Base-by-base conservation (phyloP, 2,797 vertebrate genomes). In the Tenualosa ilisha region DNA sequence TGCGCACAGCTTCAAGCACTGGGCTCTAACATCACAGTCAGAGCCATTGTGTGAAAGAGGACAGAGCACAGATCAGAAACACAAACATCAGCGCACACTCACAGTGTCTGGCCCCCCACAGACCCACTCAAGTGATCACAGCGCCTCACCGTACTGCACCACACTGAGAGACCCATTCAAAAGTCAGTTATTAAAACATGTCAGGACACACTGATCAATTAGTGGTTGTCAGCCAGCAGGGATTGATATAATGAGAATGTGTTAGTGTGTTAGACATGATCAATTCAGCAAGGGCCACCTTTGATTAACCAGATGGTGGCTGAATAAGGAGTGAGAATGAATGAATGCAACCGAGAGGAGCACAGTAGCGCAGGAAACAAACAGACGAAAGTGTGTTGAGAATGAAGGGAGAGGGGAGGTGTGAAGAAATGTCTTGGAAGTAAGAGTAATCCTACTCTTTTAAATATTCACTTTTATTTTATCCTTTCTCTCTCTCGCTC, bases 171-270 rank as follows among this genome's bases (percentile, higher is more conserved):
- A 63, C 59, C 59, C 59, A 63, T 63, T 24, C 59, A 63, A 9
- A 63, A 63, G 6, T 9, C 6, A n/a, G 24, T 63, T 63, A 63
- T 63, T 63, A 63, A 17, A 61, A 11, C n/a, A 59, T 59, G 56
- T 59, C 56, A 43, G 82, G 83, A 75, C 7, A 51, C 68, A 85
- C 84, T 81, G 81, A 85, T 84, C 86, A 63, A 61, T 83, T 84
- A 37, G 56, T 50, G 7, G 72, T 1, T 43, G 81, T 81, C 81
- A 68, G 86, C 87, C 84, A 87, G 53, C 50, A 61, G 83, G 12
- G 13, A 49, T 59, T 37, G 79, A 85, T 26, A 85, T 81, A 86
- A 88, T 84, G 81, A 88, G n/a, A 63, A 63, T 9, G 59, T n/a
- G 22, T 24, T 63, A 9, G 22, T 11, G 22, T 2, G 7, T 63